Conservation (phyloP, 2,113 vertebrate genomes). For the Lophochroa leadbeateri region DNA sequence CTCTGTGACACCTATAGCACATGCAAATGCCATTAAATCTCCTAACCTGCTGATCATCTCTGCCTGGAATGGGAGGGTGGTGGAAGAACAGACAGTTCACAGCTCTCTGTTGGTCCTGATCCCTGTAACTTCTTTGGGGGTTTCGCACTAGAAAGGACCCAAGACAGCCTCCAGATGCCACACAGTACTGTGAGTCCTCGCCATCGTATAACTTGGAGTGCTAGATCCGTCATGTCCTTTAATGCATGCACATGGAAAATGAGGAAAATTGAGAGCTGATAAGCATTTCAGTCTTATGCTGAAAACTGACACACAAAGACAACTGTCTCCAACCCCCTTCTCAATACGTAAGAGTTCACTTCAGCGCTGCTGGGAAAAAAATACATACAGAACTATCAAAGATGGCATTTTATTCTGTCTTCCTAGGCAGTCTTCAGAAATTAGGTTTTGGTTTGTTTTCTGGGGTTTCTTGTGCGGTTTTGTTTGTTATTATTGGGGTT, state of each 20-base stretch:
- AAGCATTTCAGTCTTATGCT: not conserved
- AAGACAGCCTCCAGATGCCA: not conserved
- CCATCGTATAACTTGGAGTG: rapidly evolving
- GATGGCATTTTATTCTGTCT: not conserved
- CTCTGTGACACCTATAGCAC: not conserved
- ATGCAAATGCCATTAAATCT: not conserved
- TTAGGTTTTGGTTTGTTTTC: not conserved
- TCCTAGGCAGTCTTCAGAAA: not conserved
- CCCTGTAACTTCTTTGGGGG: rapidly evolving
- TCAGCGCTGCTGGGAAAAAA: not conserved
- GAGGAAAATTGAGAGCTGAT: not conserved
- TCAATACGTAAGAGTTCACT: not conserved
- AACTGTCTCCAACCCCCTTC: not conserved
- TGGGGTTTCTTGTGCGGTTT: no score
- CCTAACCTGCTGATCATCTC: not conserved
- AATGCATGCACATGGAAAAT: not conserved
- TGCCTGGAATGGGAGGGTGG: not conserved
- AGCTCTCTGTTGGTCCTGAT: not conserved
- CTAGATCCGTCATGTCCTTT: not conserved
- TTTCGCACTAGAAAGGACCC: not conserved
- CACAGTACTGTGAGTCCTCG: not conserved
- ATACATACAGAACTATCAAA: not conserved
- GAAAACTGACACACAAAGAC: not conserved
- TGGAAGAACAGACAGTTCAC: not conserved
- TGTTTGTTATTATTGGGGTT: not conserved